Conservation (phyloP, 2,113 vertebrate genomes). For the Cheirogaleus medius region DNA sequence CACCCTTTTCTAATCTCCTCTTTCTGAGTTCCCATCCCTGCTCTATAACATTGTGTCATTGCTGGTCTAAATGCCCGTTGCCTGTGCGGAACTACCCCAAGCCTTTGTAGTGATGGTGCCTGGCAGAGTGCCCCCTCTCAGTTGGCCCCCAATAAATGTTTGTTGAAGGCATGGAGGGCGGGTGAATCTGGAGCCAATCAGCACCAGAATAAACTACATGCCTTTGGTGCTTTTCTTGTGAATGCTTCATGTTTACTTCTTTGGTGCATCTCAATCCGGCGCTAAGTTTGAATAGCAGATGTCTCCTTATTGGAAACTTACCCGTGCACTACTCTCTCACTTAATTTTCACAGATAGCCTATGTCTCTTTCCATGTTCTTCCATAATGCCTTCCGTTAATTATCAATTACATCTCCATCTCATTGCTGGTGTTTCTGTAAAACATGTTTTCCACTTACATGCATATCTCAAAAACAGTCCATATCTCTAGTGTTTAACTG, state of each 20-base stretch:
- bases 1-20: background rate
- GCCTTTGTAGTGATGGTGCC: background rate
- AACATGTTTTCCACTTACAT: background rate
- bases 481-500: background rate
- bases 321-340: background rate
- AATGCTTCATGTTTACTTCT: background rate
- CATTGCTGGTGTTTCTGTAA: background rate
- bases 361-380: background rate
- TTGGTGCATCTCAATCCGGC: background rate
- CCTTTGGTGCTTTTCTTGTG: background rate
- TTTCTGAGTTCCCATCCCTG: background rate
- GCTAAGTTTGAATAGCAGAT: background rate
- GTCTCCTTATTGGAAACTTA: background rate
- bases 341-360: background rate
- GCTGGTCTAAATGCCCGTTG: background rate
- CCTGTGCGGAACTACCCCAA: too few species aligned
- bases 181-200: background rate
- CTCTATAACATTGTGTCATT: background rate
- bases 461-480: background rate
- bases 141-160: background rate
- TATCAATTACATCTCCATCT: background rate
- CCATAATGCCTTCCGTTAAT: background rate
- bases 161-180: background rate
- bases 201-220: background rate
- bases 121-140: background rate